These are phyloP conservation scores for Biston stratarius DNA, from an alignment of 2,888 invertebrate genomes.

Conservation along the genomic window DNA sequence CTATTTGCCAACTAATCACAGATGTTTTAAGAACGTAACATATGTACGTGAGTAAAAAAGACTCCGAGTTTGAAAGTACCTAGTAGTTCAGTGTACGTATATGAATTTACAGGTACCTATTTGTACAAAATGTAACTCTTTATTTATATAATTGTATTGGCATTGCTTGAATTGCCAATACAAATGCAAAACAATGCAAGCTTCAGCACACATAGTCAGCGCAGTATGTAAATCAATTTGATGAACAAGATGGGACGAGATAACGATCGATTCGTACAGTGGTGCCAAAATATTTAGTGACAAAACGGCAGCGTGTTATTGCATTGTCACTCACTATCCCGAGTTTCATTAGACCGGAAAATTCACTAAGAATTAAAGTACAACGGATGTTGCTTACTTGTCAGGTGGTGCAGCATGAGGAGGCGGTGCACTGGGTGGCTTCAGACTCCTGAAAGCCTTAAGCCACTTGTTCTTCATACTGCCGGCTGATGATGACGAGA, in stretches of 20 bases:
- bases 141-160: neutral
- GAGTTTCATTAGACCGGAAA: neutral
- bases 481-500: slow-evolving; percentile 94
- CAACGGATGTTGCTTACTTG: slow-evolving; percentile 66
- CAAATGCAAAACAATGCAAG: too few relatives aligned
- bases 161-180: too few relatives aligned
- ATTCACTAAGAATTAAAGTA: neutral
- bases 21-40: neutral
- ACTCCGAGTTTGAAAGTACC: slow-evolving; percentile 1
- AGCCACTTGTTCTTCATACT: slow-evolving; percentile 99
- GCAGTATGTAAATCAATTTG: too few relatives aligned
- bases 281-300: too few relatives aligned
- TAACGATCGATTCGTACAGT: too few relatives aligned
- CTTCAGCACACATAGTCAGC: too few relatives aligned
- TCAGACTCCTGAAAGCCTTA: slow-evolving; percentile 97
- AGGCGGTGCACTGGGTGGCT: slow-evolving; percentile 90
- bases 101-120: neutral
- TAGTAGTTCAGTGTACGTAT: neutral
- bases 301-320: too few relatives aligned
- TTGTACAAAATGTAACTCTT: neutral
- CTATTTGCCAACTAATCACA: too few relatives aligned
- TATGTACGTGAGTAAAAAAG: too few relatives aligned
- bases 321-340: too few relatives aligned
- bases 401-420: slow-evolving; percentile 78
- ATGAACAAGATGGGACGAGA: too few relatives aligned